Percentiles rank a stretch among this genome's conserved stretches.
phyloP scores from a whole-genome alignment of 2,888 invertebrate species.

The Andrena hattorfiana region DNA sequence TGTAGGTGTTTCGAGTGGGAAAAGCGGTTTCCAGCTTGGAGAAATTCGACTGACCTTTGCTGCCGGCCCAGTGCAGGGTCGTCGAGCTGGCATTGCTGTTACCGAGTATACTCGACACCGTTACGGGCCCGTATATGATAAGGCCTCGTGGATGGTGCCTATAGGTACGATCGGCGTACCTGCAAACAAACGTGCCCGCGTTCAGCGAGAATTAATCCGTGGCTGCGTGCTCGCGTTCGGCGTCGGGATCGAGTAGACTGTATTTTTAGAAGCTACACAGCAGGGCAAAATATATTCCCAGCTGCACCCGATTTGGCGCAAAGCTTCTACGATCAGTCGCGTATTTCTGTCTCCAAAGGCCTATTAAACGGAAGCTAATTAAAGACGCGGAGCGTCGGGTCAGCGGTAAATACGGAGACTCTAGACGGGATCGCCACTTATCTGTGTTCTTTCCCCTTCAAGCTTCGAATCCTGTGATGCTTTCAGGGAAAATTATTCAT shows the following conservation, averaged over 20 bases:
- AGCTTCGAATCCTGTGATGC: too few relatives aligned
- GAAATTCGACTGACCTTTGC: slow-evolving; percentile 67
- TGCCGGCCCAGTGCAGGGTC: slow-evolving; percentile 63
- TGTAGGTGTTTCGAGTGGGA: slow-evolving; percentile 62
- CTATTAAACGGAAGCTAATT: slow-evolving; percentile 34
- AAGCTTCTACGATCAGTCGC: slow-evolving; percentile 1
- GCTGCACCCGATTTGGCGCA: slow-evolving; percentile 15
- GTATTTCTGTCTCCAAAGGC: slow-evolving; percentile 38
- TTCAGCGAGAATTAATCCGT: background rate
- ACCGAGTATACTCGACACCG: slow-evolving; percentile 67
- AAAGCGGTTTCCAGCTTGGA: slow-evolving; percentile 70
- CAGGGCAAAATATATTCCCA: slow-evolving; percentile 9
- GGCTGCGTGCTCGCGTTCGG: background rate
- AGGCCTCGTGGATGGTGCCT: slow-evolving; percentile 80
- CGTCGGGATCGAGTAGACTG: background rate
- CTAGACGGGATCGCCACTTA: background rate
- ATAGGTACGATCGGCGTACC: slow-evolving; percentile 79
- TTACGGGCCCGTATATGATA: slow-evolving; percentile 81
- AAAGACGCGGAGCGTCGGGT: slow-evolving; percentile 15
- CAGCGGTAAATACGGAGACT: background rate
- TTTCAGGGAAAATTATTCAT: too few relatives aligned
- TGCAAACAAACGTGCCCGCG: slow-evolving; percentile 51
- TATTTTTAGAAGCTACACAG: slow-evolving; percentile 7
- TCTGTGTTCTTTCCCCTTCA: too few relatives aligned
- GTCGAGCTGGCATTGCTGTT: slow-evolving; percentile 71